These are phyloP conservation scores for Phyllostomus discolor DNA, from an alignment of 2,113 vertebrate genomes.

Conservation along the genomic window DNA sequence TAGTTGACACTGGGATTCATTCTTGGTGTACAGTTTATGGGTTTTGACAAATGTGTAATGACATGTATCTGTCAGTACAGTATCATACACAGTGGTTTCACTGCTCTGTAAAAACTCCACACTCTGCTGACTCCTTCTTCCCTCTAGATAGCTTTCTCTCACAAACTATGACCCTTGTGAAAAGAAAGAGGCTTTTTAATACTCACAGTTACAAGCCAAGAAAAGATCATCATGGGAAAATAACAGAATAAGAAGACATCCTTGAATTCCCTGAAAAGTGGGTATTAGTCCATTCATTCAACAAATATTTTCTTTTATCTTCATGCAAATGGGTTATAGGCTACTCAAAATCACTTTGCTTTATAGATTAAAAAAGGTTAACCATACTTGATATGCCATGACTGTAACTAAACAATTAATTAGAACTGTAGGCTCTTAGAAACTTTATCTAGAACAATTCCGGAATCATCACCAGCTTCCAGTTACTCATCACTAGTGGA, in stretches of 20 bases:
- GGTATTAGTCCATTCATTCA: not conserved
- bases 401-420: not conserved
- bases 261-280: not conserved
- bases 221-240: not conserved
- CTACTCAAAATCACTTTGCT: not conserved
- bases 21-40: not conserved
- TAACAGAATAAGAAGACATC: not conserved
- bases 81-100: not conserved
- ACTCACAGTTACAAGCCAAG: not conserved
- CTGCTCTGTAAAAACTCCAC: not conserved
- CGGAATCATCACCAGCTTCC: not conserved
- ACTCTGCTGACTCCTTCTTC: not conserved
- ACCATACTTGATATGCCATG: not conserved
- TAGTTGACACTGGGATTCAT: not conserved
- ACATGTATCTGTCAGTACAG: not conserved
- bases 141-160: not conserved
- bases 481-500: not conserved
- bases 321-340: not conserved
- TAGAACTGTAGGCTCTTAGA: not conserved
- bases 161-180: not conserved
- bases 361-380: not conserved
- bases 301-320: not conserved
- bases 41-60: not conserved
- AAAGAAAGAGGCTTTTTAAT: not conserved
- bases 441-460: not conserved